Base-by-base conservation (phyloP, 2,113 vertebrate species). In the Mastomys coucha region DNA sequence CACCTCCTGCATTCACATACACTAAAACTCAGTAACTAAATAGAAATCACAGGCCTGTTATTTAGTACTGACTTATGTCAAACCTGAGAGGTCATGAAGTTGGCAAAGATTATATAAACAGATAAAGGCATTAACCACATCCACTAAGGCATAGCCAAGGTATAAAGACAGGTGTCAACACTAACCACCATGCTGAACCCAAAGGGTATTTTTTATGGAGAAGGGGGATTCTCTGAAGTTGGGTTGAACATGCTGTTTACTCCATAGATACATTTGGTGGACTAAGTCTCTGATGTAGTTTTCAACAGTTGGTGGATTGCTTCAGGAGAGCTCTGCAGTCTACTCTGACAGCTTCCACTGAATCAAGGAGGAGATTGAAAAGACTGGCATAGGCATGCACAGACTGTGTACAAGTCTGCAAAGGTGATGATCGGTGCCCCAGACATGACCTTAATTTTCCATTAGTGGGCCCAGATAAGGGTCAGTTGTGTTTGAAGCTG, bases 391-490 rank as follows among this genome's bases (percentile, higher is more conserved):
- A 63, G 16, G 22, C 14, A 12, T 58, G 60, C 63, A 77, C 72
- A 20, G 9, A 5, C 36, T 5, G 16, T 17, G 56, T 17, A 51
- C 91, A 96, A 97, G 67, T 89, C 0, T n/a, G 84, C 69, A 81
- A 94, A 81, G 4, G 97, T 95, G 94, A 93, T 51, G 0, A 96
- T 78, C 0, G 42, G 77, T 2, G 91, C 95, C 98, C 97, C 88
- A 92, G 98, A 97, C 94, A 53, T 98, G 98, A 98, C 98, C 98
- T 98, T 98, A 97, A 97, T 97, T 98, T 98, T 98, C 98, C 96
- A 96, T 98, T 98, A 98, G 98, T 97, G 97, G 97, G 89, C 80
- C 85, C 0, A 22, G 39, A 78, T 81, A 97, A 98, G 95, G 33
- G 94, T 96, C 31, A 20, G 69, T 93, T 91, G 97, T 49, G 91